phyloP scores from a whole-genome alignment of 2,797 vertebrate species.

The Myoxocephalus aenaeus region DNA sequence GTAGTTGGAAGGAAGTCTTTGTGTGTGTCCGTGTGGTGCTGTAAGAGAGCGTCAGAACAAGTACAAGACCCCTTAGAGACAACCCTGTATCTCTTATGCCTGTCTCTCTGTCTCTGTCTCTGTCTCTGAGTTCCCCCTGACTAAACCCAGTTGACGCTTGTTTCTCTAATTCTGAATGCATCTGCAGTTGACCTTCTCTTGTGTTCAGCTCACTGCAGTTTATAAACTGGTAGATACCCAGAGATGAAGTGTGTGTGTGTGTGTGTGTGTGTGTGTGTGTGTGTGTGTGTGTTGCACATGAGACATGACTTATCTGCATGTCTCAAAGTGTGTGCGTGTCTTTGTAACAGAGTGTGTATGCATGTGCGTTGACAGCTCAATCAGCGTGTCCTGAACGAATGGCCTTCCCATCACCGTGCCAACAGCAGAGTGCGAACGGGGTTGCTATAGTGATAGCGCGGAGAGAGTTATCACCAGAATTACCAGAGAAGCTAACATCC shows the following conservation, averaged over 20 bases:
- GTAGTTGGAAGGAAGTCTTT: conserved; percentile 26
- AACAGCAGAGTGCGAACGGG: conserved; percentile 65
- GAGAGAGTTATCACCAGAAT: conserved; percentile 75
- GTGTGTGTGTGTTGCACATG: conserved; percentile 26
- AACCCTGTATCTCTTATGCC: conserved; percentile 21
- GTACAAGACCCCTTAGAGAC: conserved; percentile 51
- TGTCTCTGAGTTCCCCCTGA: conserved; percentile 15
- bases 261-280: conserved; percentile 11
- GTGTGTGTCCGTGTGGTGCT: conserved; percentile 46
- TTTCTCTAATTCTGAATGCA: conserved; percentile 59
- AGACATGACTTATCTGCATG: conserved; percentile 65
- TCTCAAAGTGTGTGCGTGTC: conserved; percentile 34
- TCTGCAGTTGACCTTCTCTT: conserved; percentile 71
- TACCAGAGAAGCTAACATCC: conserved; percentile 73
- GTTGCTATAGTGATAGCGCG: conserved; percentile 74
- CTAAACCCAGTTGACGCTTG: conserved; percentile 31
- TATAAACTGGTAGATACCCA: conserved; percentile 53
- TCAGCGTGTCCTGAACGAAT: conserved; percentile 74
- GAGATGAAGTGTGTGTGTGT: conserved; percentile 44
- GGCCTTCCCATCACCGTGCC: conserved; percentile 64
- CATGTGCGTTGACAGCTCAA: conserved; percentile 74
- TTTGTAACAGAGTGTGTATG: conserved; percentile 30
- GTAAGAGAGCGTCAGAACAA: conserved; percentile 60
- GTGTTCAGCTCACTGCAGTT: conserved; percentile 56
- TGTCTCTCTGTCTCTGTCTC: conserved; percentile 23